phyloP scores from a whole-genome alignment of 1,140 invertebrate genomes.

The Aphis gossypii region DNA sequence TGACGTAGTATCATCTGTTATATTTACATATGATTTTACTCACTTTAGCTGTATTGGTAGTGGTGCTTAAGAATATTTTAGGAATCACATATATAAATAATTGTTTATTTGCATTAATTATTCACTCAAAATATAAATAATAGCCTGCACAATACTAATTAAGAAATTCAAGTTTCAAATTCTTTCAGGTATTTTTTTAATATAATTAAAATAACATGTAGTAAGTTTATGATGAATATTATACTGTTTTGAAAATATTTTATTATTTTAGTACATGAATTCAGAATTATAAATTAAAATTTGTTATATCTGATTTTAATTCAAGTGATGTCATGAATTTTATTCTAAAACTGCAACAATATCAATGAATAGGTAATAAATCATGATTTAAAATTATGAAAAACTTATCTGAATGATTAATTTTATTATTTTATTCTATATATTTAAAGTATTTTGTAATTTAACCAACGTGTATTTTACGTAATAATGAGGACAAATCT shows the following conservation, averaged over 20 bases:
- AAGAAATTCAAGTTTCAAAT: not conserved
- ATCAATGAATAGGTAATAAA: not conserved
- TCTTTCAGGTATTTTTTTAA: not conserved
- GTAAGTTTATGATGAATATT: not conserved
- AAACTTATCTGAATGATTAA: too few species aligned
- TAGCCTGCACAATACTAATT: not conserved
- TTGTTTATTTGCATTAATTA: not conserved
- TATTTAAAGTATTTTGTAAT: not conserved
- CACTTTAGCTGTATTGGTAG: not conserved
- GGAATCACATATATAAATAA: not conserved
- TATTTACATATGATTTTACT: not conserved
- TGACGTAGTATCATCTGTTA: not conserved
- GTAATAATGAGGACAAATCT: not conserved
- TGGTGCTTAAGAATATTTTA: not conserved
- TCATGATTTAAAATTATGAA: not conserved
- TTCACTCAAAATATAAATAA: not conserved
- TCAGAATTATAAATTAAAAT: not conserved
- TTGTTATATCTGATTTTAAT: not conserved
- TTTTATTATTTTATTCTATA: not conserved
- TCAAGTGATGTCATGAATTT: not conserved
- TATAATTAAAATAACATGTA: not conserved
- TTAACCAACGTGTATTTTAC: not conserved
- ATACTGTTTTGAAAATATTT: not conserved
- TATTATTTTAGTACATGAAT: not conserved
- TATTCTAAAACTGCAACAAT: not conserved